These are phyloP conservation scores for Dipodomys stephensi DNA, from an alignment of 2,113 vertebrate genomes.

Conservation along the genomic window DNA sequence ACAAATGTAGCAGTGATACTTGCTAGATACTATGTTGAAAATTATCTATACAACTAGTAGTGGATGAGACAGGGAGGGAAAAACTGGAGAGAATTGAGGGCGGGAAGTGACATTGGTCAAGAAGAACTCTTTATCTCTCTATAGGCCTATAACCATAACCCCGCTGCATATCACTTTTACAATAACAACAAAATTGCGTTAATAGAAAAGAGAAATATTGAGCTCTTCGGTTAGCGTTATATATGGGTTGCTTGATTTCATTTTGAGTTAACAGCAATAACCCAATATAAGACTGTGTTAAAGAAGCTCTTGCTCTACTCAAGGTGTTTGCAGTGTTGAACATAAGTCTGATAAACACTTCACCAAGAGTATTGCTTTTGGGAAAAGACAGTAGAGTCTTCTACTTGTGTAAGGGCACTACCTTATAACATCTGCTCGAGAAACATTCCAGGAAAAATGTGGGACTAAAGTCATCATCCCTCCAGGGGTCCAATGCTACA, in stretches of 20 bases:
- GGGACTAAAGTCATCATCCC: slow-evolving; percentile 8
- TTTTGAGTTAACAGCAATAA: background rate
- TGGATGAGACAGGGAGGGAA: too few species aligned
- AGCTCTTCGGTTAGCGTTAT: background rate
- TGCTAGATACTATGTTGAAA: too few species aligned
- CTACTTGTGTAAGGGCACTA: background rate
- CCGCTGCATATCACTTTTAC: too few species aligned
- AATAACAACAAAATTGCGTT: too few species aligned
- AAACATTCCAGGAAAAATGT: background rate
- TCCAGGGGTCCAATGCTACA: background rate
- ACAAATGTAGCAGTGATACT: too few species aligned
- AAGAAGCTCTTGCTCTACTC: background rate
- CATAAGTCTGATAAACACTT: slow-evolving; percentile 14
- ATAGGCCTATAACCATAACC: too few species aligned
- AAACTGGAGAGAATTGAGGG: too few species aligned
- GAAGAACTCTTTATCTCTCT: too few species aligned
- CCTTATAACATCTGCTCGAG: background rate
- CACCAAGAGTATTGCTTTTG: background rate
- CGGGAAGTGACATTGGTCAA: too few species aligned
- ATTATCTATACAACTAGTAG: too few species aligned
- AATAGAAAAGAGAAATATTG: background rate
- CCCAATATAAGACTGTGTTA: background rate
- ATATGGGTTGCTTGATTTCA: background rate
- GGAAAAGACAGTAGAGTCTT: background rate
- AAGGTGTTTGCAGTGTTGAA: background rate